Conservation (phyloP, 2,888 invertebrate species). For the Julus scandinavius region DNA sequence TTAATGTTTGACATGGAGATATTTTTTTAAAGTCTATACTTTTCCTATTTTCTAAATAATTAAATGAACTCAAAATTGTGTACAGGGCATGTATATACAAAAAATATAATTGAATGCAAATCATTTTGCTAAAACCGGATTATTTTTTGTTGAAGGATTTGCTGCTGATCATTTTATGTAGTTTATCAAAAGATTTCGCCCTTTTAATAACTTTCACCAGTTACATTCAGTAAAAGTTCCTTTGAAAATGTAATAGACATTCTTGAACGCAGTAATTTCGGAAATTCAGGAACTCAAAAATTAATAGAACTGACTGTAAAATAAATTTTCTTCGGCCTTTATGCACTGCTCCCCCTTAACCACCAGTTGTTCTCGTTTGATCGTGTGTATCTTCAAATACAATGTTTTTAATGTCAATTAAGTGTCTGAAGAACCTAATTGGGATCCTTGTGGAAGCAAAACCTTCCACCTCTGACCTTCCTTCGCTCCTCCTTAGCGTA, state of each 20-base stretch:
- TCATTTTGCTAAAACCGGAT: no score
- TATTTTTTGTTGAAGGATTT: no score
- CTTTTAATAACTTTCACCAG: background rate
- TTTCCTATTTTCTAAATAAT: no score
- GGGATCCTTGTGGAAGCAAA: slow-evolving; percentile 44
- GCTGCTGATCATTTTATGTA: no score
- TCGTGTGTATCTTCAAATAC: background rate
- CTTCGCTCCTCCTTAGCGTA: slow-evolving; percentile 47
- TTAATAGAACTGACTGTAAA: background rate
- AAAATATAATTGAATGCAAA: no score
- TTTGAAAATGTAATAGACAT: no score
- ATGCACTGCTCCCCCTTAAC: background rate
- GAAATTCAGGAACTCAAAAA: background rate
- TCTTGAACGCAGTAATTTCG: no score
- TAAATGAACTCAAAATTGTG: no score
- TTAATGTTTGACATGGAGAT: no score
- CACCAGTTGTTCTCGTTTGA: background rate
- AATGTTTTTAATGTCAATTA: slow-evolving; percentile 33
- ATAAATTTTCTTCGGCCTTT: background rate
- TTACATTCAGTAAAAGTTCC: background rate
- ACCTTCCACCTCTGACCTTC: slow-evolving; percentile 44
- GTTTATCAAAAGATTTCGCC: no score
- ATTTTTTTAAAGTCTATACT: no score
- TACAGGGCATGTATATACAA: no score
- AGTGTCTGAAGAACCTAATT: slow-evolving; percentile 45